Evolutionary conservation across 2,888 invertebrate species (phyloP).

Genomic region (Xestia rhomboidea): DNA sequence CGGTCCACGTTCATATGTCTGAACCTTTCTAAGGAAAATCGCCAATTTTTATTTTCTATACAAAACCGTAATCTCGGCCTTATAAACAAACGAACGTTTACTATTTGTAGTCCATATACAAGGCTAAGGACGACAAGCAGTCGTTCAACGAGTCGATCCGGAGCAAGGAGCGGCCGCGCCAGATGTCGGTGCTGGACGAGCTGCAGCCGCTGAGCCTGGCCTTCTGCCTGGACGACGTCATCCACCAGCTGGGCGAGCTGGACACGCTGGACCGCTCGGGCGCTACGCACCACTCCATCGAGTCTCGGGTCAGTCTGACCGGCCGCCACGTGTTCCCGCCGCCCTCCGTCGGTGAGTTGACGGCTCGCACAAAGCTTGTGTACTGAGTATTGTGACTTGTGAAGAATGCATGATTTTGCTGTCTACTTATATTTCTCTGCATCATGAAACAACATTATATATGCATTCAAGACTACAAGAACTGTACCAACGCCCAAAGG

Average conservation of each 20-base stretch:
- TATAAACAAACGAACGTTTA: too few relatives aligned
- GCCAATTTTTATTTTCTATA: background rate
- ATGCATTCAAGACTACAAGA: background rate
- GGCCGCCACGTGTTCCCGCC: slow-evolving; percentile 76
- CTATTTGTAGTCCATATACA: slow-evolving; percentile 62
- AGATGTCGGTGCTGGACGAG: slow-evolving; percentile 75
- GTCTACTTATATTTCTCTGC: slow-evolving; percentile 6
- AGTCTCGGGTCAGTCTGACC: slow-evolving; percentile 77
- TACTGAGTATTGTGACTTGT: background rate
- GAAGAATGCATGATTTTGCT: slow-evolving; percentile 36
- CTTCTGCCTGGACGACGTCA: slow-evolving; percentile 74
- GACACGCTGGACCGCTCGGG: slow-evolving; percentile 81
- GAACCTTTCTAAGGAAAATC: background rate
- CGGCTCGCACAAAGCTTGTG: background rate
- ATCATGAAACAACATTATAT: background rate
- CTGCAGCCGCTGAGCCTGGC: slow-evolving; percentile 71
- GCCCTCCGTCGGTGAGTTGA: slow-evolving; percentile 81
- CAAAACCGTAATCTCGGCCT: background rate
- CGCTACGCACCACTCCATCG: slow-evolving; percentile 80
- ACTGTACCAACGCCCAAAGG: background rate
- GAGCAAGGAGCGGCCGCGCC: slow-evolving; percentile 76
- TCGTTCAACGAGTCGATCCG: slow-evolving; percentile 83
- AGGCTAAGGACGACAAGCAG: slow-evolving; percentile 84
- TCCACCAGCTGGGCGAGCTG: slow-evolving; percentile 75
- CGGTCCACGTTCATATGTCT: too few relatives aligned